These are phyloP conservation scores for Augiades crinisus DNA, from an alignment of 2,888 invertebrate genomes.

Conservation along the genomic window DNA sequence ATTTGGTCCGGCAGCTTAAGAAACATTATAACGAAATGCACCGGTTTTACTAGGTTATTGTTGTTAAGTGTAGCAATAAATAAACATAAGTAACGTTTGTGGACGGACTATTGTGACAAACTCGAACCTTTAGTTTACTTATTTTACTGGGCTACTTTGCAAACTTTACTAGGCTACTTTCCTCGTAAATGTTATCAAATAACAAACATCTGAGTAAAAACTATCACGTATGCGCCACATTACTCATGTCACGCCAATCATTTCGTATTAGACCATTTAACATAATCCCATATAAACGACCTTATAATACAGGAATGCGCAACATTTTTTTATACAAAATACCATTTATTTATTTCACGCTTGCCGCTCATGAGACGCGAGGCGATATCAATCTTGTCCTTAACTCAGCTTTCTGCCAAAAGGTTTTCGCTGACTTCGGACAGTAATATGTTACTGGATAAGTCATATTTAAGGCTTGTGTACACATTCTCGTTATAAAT, in stretches of 20 bases:
- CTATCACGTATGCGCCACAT: neutral
- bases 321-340: slow-evolving; percentile 24
- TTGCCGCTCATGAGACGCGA: slow-evolving; percentile 46
- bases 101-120: too few species aligned
- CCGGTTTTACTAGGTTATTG: too few species aligned
- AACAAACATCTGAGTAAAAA: neutral
- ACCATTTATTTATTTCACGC: slow-evolving; percentile 59
- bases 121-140: too few species aligned
- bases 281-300: slow-evolving; percentile 23
- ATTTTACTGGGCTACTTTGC: too few species aligned
- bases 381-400: slow-evolving; percentile 47
- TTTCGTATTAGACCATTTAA: slow-evolving; percentile 23
- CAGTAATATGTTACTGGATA: slow-evolving; percentile 27
- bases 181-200: neutral
- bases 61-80: too few species aligned
- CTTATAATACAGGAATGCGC: slow-evolving; percentile 17
- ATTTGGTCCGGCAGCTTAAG: too few species aligned
- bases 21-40: too few species aligned
- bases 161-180: too few species aligned
- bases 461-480: slow-evolving; percentile 25
- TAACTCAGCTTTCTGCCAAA: slow-evolving; percentile 32
- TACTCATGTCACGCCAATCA: slow-evolving; percentile 17
- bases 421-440: slow-evolving; percentile 26
- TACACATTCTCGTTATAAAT: neutral
- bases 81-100: too few species aligned